Conservation (phyloP, 2,797 vertebrate genomes). For the Lerista edwardsae region DNA sequence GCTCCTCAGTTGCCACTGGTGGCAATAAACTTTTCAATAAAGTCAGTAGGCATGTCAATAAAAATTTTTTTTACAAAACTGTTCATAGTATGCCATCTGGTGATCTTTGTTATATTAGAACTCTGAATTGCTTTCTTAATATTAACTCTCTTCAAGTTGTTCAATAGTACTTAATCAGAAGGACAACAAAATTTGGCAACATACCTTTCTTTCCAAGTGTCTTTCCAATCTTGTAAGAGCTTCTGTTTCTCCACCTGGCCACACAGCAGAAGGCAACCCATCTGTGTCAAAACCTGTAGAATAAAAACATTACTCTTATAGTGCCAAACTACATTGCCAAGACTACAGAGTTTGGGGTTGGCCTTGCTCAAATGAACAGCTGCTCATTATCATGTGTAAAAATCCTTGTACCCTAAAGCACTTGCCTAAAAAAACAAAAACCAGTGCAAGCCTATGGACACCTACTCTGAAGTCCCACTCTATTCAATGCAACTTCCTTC, state of each 20-base stretch:
- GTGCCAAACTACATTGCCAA: not conserved
- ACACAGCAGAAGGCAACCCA: constrained; percentile 87
- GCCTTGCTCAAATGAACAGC: not conserved
- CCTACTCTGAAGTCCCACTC: no score
- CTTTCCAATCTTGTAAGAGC: constrained; percentile 92
- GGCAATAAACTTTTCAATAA: no score
- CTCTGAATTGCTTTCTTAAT: not conserved
- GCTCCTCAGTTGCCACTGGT: no score
- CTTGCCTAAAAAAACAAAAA: not conserved
- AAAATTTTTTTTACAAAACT: not conserved
- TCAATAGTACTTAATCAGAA: not conserved
- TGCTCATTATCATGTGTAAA: not conserved
- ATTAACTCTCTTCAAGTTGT: not conserved
- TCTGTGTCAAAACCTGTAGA: constrained; percentile 92
- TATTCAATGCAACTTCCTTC: no score
- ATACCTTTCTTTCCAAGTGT: constrained; percentile 93
- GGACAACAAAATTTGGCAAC: constrained; percentile 21
- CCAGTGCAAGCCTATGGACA: no score
- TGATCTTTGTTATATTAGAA: not conserved
- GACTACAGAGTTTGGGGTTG: not conserved
- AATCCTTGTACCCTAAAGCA: not conserved
- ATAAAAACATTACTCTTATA: constrained; percentile 9
- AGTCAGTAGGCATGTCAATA: no score
- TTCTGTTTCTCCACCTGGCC: constrained; percentile 96
- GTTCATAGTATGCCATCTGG: not conserved